These are phyloP conservation scores for Laspeyria flexula DNA, from an alignment of 2,888 invertebrate genomes.

Conservation along the genomic window DNA sequence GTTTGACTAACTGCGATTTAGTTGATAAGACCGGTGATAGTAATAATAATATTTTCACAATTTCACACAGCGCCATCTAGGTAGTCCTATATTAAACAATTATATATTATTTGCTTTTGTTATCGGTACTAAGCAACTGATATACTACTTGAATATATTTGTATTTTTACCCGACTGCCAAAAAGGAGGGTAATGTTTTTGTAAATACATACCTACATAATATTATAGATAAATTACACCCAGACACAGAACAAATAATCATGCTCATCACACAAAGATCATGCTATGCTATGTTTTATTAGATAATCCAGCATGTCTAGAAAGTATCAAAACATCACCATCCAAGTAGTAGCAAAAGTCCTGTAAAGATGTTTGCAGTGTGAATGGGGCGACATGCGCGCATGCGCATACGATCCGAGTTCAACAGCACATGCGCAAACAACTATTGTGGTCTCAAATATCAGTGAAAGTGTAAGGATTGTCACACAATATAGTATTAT, in stretches of 20 bases:
- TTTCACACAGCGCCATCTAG: too few species aligned
- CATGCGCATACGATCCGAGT: constrained; percentile 35
- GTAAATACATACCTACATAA: too few species aligned
- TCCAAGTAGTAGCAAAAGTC: constrained; percentile 1
- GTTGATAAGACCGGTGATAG: not conserved
- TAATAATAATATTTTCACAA: not conserved
- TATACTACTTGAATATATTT: too few species aligned
- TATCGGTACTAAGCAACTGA: too few species aligned
- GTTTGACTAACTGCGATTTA: not conserved
- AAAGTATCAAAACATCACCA: constrained; percentile 2
- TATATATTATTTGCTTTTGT: too few species aligned
- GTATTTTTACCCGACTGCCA: too few species aligned
- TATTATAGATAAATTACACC: too few species aligned
- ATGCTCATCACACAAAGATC: too few species aligned
- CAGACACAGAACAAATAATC: too few species aligned
- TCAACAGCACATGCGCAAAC: constrained; percentile 57
- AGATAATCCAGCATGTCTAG: not conserved
- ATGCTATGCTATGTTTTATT: too few species aligned
- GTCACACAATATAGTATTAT: not conserved
- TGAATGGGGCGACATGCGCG: constrained; percentile 45
- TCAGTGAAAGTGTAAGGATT: constrained; percentile 36
- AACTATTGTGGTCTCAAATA: constrained; percentile 30
- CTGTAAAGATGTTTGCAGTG: constrained; percentile 31
- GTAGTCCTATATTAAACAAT: too few species aligned
- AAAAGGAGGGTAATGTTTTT: too few species aligned